phyloP scores from a whole-genome alignment of 2,113 vertebrate genomes.

The Cyprinodon brontotheroides region DNA sequence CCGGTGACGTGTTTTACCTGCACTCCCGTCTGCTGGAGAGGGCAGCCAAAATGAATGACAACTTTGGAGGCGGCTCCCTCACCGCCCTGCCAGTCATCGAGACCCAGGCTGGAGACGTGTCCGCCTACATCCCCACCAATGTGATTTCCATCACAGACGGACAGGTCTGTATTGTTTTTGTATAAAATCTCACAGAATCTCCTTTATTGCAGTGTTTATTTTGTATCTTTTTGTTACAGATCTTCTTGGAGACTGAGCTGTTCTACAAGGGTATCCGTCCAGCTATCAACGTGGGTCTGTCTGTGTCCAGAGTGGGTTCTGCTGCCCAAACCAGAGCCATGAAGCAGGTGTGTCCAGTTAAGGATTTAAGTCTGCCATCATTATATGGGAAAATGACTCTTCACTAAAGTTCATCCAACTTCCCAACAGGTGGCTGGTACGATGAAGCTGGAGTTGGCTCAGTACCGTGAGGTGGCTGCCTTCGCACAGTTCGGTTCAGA shows the following conservation, averaged over 20 bases:
- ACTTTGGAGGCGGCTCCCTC: constrained; percentile 94
- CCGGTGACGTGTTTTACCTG: constrained; percentile 97
- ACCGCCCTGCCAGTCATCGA: constrained; percentile 98
- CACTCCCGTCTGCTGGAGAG: constrained; percentile 98
- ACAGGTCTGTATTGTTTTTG: constrained; percentile 80
- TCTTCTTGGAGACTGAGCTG: constrained; percentile 98
- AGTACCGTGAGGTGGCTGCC: constrained; percentile 96
- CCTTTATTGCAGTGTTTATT: background rate
- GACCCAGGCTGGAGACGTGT: constrained; percentile 98
- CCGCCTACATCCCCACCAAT: constrained; percentile 98
- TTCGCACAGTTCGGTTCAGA: constrained; percentile 98
- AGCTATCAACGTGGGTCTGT: constrained; percentile 98
- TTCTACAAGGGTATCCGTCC: constrained; percentile 99
- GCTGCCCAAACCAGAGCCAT: constrained; percentile 98
- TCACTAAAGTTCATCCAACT: too few relatives aligned
- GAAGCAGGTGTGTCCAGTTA: constrained; percentile 87
- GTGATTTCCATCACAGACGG: constrained; percentile 99
- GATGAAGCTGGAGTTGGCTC: constrained; percentile 97
- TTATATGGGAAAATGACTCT: background rate
- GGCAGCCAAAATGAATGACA: constrained; percentile 97
- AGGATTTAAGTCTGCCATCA: background rate
- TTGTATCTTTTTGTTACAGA: constrained; percentile 73
- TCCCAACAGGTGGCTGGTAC: constrained; percentile 91
- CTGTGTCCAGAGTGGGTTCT: constrained; percentile 97
- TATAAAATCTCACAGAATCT: background rate